phyloP scores from a whole-genome alignment of 2,797 vertebrate genomes.

The Pagetopsis macropterus region DNA sequence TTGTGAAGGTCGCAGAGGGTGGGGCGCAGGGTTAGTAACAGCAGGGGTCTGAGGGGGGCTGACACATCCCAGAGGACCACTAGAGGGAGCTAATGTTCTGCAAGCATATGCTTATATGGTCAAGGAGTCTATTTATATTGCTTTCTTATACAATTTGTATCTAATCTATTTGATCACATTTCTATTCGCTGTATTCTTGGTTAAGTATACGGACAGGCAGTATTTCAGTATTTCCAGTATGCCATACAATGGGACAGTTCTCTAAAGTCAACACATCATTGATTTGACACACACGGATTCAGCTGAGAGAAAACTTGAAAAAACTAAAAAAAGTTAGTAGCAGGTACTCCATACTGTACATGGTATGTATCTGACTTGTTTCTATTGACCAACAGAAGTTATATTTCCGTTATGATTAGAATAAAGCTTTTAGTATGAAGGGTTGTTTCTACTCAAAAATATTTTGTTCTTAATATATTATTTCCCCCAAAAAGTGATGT shows the following conservation, averaged over 20 bases:
- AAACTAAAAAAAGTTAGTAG: too few species aligned
- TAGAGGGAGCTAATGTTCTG: slow-evolving; percentile 44
- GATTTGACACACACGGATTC: not conserved
- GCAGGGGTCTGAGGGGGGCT: not conserved
- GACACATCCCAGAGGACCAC: slow-evolving; percentile 24
- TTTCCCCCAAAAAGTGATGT: too few species aligned
- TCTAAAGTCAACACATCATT: not conserved
- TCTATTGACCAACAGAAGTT: not conserved
- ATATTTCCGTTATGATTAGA: not conserved
- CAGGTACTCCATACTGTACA: not conserved
- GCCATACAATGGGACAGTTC: not conserved
- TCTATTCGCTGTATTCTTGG: not conserved
- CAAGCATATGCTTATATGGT: not conserved
- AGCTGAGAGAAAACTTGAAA: not conserved
- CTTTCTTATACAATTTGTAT: not conserved
- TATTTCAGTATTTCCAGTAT: not conserved
- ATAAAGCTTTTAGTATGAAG: not conserved
- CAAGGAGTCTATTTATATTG: not conserved
- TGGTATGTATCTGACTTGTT: not conserved
- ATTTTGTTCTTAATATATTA: too few species aligned
- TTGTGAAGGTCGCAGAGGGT: not conserved
- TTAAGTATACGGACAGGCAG: not conserved
- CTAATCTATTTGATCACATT: not conserved
- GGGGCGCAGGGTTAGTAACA: not conserved
- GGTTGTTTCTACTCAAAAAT: not conserved